A percentile compares a stretch with the other conserved stretches of the same genome.
These are phyloP conservation scores for Eurytoma californica DNA, from an alignment of 2,888 invertebrate species.

Conservation along the genomic window DNA sequence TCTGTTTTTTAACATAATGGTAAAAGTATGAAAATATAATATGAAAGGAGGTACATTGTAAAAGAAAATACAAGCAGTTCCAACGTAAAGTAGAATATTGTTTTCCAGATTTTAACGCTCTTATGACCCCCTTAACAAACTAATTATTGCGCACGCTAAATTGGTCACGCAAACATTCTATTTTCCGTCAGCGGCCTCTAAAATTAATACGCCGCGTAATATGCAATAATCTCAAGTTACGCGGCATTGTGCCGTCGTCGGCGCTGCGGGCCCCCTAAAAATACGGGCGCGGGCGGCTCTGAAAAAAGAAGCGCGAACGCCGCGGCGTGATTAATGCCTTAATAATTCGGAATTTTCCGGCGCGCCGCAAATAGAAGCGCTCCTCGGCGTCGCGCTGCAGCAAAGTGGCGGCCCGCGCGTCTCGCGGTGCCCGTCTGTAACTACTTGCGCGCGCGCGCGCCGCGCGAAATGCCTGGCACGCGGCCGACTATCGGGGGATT, in stretches of 20 bases:
- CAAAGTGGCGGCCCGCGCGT: background rate
- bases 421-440: constrained; percentile 7
- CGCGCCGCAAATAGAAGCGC: background rate
- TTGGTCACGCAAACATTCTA: background rate
- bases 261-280: constrained; percentile 7
- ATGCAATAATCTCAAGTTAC: constrained; percentile 12
- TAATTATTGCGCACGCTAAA: too few species aligned
- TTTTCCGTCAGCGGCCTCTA: background rate
- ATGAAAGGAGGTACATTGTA: too few species aligned
- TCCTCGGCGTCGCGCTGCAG: background rate
- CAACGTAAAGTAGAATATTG: too few species aligned
- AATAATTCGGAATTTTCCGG: constrained; percentile 47
- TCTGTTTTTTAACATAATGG: too few species aligned
- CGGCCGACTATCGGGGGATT: constrained; percentile 42
- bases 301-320: background rate
- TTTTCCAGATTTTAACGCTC: too few species aligned
- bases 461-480: constrained; percentile 28
- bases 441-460: constrained; percentile 30
- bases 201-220: constrained; percentile 21
- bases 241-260: background rate
- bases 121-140: too few species aligned
- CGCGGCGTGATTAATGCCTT: constrained; percentile 37
- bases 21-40: too few species aligned
- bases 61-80: too few species aligned
- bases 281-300: background rate